A percentile compares a stretch with the other conserved stretches of the same genome.
These are phyloP conservation scores for Epinephelus awoara DNA, from an alignment of 2,797 vertebrate genomes.

Conservation along the genomic window DNA sequence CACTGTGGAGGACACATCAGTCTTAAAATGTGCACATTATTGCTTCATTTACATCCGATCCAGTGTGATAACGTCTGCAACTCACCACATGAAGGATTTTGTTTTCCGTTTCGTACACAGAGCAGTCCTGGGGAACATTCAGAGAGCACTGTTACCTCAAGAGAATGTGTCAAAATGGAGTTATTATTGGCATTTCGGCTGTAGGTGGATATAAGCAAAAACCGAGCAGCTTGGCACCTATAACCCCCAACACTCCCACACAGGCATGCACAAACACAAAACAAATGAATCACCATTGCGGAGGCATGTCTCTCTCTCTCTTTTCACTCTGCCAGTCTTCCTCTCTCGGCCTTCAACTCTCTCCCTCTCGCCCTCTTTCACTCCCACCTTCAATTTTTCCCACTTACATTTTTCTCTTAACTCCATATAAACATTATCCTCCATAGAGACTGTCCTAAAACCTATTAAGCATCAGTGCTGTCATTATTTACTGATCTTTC, in stretches of 20 bases:
- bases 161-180: conserved; percentile 79
- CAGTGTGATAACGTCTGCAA: conserved; percentile 43
- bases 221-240: conserved; percentile 81
- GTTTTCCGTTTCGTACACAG: conserved; percentile 98
- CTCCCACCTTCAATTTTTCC: conserved; percentile 62
- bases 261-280: conserved; percentile 81
- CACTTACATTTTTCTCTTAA: conserved; percentile 54
- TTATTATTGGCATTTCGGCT: conserved; percentile 81
- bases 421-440: conserved; percentile 44
- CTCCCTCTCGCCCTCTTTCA: conserved; percentile 68
- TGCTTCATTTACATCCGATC: conserved; percentile 7
- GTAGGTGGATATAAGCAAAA: conserved; percentile 83
- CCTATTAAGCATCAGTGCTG: conserved; percentile 21
- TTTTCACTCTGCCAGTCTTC: conserved; percentile 58
- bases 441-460: conserved; percentile 36
- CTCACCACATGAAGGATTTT: conserved; percentile 99
- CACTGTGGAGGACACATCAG: conserved; percentile 85
- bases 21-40: conserved; percentile 1
- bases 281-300: conserved; percentile 84
- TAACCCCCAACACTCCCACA: conserved; percentile 81
- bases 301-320: conserved; percentile 74
- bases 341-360: conserved; percentile 58
- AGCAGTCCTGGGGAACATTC: conserved; percentile 92
- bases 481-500: conserved; percentile 32
- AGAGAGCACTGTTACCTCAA: conserved; percentile 74